Base-by-base conservation (phyloP, 2,888 invertebrate genomes). In the Apamea sordens region DNA sequence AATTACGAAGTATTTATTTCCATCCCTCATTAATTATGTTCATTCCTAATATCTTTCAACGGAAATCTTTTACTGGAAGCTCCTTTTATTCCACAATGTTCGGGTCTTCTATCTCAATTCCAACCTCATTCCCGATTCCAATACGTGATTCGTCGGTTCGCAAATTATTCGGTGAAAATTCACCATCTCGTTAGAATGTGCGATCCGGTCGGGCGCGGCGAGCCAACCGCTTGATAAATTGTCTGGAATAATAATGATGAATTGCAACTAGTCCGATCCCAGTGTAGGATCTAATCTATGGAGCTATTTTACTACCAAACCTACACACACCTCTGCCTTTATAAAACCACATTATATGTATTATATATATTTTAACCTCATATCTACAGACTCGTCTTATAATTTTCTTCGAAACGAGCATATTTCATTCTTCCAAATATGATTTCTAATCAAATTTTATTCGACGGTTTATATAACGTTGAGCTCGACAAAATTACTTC, bases 241-340 rank as follows among this genome's bases (percentile, higher is more conserved):
- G 97, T 96, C 96, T 96, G 97, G 97, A 97, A 97, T 97, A 97
- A 97, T 96, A 97, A 97, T 97, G 97, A 97, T 97, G 96, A 96
- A 97, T 97, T 96, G 96, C 96, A 96, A 95, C 96, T 96, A 95
- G 94, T 91, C 92, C 93, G 94, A 92, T 94, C 93, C 93, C 92
- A 92, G 93, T 95, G 94, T 94, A 94, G 92, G 93, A 94, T 94
- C 94, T 95, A 95, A 95, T 95, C 95, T 95, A 94, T 94, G 93
- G 92, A 92, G 90, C 92, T 91, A 92, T 94, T 95, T 93, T 91
- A 92, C 91, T 86, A 84, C 89, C 87, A 85, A 86, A 84, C 89
- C 86, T 85, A 84, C 88, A 85, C 83, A 73, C 41, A 79, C 69
- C 53, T 83, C 75, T 10, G 24, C 50, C 72, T 72, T 81, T 85